Evolutionary conservation across 2,797 vertebrate genomes (phyloP).

Genomic region (Ctenochaetus hawaiiensis): DNA sequence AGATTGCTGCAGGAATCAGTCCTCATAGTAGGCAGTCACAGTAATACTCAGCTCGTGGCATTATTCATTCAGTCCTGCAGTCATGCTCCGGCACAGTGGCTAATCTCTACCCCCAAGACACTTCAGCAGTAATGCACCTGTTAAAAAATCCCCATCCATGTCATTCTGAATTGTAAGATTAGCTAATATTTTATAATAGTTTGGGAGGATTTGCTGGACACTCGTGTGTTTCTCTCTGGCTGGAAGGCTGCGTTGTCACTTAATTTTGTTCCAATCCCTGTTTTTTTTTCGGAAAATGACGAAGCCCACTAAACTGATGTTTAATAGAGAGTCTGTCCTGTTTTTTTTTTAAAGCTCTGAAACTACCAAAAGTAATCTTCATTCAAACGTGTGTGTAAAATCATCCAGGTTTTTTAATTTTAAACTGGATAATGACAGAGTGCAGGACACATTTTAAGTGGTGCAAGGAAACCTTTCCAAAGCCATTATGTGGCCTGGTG

Average conservation of each 20-base stretch:
- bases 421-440: not conserved
- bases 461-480: constrained; percentile 13
- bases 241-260: constrained; percentile 41
- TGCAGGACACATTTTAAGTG: not conserved
- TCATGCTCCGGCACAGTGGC: constrained; percentile 51
- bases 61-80: constrained; percentile 73
- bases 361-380: constrained; percentile 8
- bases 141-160: constrained; percentile 71
- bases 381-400: constrained; percentile 7
- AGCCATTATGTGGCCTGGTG: constrained; percentile 6
- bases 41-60: constrained; percentile 56
- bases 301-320: constrained; percentile 5
- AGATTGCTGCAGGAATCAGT: constrained; percentile 58
- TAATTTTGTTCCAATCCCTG: constrained; percentile 1
- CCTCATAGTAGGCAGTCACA: constrained; percentile 41
- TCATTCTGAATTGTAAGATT: constrained; percentile 72
- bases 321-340: not conserved
- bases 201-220: constrained; percentile 62
- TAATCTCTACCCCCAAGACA: constrained; percentile 76
- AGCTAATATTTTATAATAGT: constrained; percentile 72
- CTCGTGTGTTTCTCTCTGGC: constrained; percentile 43
- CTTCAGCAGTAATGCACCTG: constrained; percentile 74
- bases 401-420: constrained; percentile 15
- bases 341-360: constrained; percentile 16
- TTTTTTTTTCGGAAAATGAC: constrained; percentile 4